Evolutionary conservation across 2,797 vertebrate genomes (phyloP), one percentile per base, ranked within the genome.

Genomic region (Rhodeus uyekii): DNA sequence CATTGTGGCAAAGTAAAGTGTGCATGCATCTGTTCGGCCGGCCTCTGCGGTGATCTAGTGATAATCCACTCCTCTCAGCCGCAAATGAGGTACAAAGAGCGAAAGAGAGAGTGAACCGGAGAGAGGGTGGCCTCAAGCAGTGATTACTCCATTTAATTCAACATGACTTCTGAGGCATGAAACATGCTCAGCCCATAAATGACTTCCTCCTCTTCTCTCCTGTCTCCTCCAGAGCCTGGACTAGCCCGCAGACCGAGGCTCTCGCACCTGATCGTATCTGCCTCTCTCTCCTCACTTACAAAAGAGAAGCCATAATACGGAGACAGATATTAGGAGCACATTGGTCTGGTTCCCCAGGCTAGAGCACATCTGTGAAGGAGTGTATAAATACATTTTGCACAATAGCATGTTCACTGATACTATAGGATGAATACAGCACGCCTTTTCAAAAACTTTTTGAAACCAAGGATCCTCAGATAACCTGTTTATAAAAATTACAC

Each of bases 91-190:
- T 67, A 64, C 58, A 78, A 80, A 65, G 69, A 78, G 63, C 27
- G 71, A 67, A 81, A 82, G 68, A 69, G 75, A 76, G 68, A 84
- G 81, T 55, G 80, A 86, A 80, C 38, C 46, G 10, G 63, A 84
- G 71, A 87, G 80, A 87, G 67, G 58, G 58, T 82, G 84, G 85
- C 86, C 86, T 81, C 88, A 85, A 89, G 88, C 88, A 87, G 88
- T 86, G 88, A 87, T 89, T 89, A 89, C 85, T 87, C 86, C 65
- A 86, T 78, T 89, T 89, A 87, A 89, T 89, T 89, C 88, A 87
- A 87, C 86, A 89, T 85, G 85, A 84, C 83, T 89, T 87, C 79
- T 89, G 88, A 89, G 85, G 88, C 88, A 89, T 89, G 86, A 89
- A 89, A 88, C 85, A 86, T 81, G 86, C 85, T 86, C 85, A 81